Evolutionary conservation across 2,113 vertebrate species (phyloP).

Genomic region (Ceyx margarethae): DNA sequence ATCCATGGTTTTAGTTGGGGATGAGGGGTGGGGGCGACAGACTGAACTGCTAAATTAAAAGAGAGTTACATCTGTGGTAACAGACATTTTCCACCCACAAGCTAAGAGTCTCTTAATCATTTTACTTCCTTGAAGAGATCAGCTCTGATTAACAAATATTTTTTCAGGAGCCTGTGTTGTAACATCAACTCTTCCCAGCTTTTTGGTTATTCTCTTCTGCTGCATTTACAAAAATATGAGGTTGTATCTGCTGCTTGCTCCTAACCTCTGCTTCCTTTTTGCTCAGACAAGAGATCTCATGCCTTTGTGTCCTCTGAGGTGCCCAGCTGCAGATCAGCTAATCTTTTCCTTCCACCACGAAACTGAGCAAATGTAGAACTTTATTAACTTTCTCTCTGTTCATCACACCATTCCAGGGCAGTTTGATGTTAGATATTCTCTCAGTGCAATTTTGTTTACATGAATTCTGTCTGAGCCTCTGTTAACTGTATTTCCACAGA

Average conservation of each 20-base stretch:
- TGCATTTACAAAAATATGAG: not conserved
- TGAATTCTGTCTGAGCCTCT: not conserved
- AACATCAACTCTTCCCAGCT: not conserved
- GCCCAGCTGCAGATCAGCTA: not conserved
- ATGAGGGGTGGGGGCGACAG: not conserved
- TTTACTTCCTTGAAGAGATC: not conserved
- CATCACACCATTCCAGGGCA: not conserved
- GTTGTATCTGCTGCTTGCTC: not conserved
- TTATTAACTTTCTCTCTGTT: not conserved
- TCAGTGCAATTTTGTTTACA: not conserved
- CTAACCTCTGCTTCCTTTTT: not conserved
- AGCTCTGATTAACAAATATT: not conserved
- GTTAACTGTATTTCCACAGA: not conserved
- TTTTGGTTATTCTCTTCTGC: not conserved
- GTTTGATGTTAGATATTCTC: not conserved
- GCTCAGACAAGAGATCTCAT: not conserved
- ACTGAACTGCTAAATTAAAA: not conserved
- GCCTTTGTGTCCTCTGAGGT: fast-evolving
- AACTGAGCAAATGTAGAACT: not conserved
- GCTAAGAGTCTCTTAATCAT: not conserved
- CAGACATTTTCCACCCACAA: not conserved
- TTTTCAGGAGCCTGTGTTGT: not conserved
- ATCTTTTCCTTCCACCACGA: no score
- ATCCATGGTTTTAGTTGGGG: not conserved
- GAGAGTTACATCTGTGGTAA: not conserved